Base-by-base conservation (phyloP, 2,888 invertebrate genomes). In the Lymantria monacha region DNA sequence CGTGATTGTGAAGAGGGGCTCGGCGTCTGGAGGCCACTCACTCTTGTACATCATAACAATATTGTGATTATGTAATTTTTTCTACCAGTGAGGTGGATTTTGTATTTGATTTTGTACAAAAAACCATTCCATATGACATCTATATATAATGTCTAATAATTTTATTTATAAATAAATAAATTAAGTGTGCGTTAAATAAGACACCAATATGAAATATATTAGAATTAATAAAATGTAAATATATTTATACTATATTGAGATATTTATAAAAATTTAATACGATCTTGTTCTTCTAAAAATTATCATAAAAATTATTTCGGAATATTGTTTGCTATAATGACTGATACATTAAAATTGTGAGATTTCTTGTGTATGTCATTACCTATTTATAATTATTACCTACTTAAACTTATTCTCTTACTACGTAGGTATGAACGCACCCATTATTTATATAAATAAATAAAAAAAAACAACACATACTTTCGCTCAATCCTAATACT, bases 221-320 rank as follows among this genome's bases (percentile, higher is more conserved):
- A 88, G 80, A 66, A 69, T 74, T 84, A 86, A 85, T 74, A 76
- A n/a, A 84, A 75, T 91, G 91, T 91, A 91, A 87, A 91, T 91
- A 91, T 90, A 91, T 90, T 91, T 91, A 90, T 89, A 87, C 77
- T 84, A 82, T 86, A 89, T 84, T 87, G 86, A 90, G 83, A 90
- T 90, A 90, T 90, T 89, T 89, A 89, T 90, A 87, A 88, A n/a
- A 87, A 87, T 85, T 89, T 85, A 89, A 85, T 87, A 89, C 83
- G 83, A 83, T 88, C 87, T 88, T 87, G 87, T 87, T 89, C 89
- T 89, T 89, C 85, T 87, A 83, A 87, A n/a, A 83, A 78, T 81
- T 84, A 84, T 84, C 77, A 78, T 86, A 76, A 76, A 76, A 70
- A 81, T n/a, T 79, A 79, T 87, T 87, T 86, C 78, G 72, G 76